A percentile compares a stretch with the other conserved stretches of the same genome.
Conservation (phyloP, 2,888 invertebrate species). For the Cryptocephalus primarius region DNA sequence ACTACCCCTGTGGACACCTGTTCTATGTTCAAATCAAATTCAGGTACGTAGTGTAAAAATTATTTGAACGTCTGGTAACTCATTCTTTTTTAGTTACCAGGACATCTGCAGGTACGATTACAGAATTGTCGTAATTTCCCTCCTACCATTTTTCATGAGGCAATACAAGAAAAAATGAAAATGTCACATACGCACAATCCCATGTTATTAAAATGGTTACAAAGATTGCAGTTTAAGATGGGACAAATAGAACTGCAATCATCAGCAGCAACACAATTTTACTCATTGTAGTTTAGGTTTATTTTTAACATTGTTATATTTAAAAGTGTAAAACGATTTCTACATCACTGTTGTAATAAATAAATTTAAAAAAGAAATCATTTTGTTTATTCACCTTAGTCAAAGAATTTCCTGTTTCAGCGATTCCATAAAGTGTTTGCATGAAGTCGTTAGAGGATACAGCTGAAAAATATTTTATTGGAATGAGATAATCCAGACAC, state of each 20-base stretch:
- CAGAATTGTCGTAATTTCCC: conserved; percentile 81
- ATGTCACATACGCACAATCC: conserved; percentile 39
- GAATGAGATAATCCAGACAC: too few relatives aligned
- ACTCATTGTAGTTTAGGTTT: conserved; percentile 46
- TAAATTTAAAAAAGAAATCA: not conserved
- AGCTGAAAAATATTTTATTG: too few relatives aligned
- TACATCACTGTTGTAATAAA: conserved; percentile 1
- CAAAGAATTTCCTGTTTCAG: too few relatives aligned
- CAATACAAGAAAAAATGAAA: conserved; percentile 35
- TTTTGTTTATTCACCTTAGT: too few relatives aligned
- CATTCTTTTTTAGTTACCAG: conserved; percentile 58
- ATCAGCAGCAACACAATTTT: conserved; percentile 84
- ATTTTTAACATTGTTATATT: not conserved
- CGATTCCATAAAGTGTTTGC: too few relatives aligned
- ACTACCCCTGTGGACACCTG: conserved; percentile 92
- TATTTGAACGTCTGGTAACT: not conserved
- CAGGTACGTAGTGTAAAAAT: conserved; percentile 42
- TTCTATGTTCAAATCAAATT: conserved; percentile 82
- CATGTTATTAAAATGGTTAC: conserved; percentile 69
- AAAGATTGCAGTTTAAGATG: conserved; percentile 93
- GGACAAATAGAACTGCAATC: conserved; percentile 93
- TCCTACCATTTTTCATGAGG: conserved; percentile 42
- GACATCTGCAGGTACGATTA: conserved; percentile 75
- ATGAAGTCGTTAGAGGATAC: too few relatives aligned
- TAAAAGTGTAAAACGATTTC: not conserved